These are phyloP conservation scores for Diabrotica undecimpunctata DNA, from an alignment of 1,140 invertebrate genomes.

Conservation along the genomic window DNA sequence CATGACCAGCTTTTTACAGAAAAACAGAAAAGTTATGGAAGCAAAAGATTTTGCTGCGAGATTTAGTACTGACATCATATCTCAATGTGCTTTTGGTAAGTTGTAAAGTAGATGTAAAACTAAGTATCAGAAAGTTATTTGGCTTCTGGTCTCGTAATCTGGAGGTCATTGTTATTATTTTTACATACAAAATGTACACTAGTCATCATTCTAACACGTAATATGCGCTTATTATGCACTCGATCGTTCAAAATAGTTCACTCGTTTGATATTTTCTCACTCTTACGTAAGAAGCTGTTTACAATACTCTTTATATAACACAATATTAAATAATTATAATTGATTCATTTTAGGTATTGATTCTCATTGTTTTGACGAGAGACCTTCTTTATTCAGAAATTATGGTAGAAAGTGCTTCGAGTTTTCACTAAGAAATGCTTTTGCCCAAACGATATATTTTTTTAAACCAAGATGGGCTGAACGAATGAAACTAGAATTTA, in stretches of 20 bases:
- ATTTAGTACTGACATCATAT: slow-evolving; percentile 52
- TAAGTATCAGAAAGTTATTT: too few relatives aligned
- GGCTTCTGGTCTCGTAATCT: too few relatives aligned
- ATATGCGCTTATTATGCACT: too few relatives aligned
- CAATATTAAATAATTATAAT: too few relatives aligned
- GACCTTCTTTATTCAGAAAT: slow-evolving; percentile 44
- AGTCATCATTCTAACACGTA: too few relatives aligned
- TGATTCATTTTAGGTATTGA: slow-evolving; percentile 30
- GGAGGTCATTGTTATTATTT: too few relatives aligned
- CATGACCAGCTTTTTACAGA: slow-evolving; percentile 25
- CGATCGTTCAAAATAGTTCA: too few relatives aligned
- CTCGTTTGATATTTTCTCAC: too few relatives aligned
- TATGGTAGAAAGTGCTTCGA: slow-evolving; percentile 26
- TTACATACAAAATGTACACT: too few relatives aligned
- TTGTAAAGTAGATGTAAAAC: background rate
- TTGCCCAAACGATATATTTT: slow-evolving; percentile 28
- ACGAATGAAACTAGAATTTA: slow-evolving; percentile 26
- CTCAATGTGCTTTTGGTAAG: slow-evolving; percentile 48
- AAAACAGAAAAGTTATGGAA: slow-evolving; percentile 22
- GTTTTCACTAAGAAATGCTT: slow-evolving; percentile 17
- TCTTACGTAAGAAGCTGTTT: too few relatives aligned
- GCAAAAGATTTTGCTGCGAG: slow-evolving; percentile 34
- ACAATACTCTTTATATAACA: too few relatives aligned
- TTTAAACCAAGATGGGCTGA: slow-evolving; percentile 26
- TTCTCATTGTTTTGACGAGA: slow-evolving; percentile 43